Percentiles rank a stretch among this genome's conserved stretches.
Conservation (phyloP, 2,888 invertebrate genomes). For the Zygogramma bicolorata region DNA sequence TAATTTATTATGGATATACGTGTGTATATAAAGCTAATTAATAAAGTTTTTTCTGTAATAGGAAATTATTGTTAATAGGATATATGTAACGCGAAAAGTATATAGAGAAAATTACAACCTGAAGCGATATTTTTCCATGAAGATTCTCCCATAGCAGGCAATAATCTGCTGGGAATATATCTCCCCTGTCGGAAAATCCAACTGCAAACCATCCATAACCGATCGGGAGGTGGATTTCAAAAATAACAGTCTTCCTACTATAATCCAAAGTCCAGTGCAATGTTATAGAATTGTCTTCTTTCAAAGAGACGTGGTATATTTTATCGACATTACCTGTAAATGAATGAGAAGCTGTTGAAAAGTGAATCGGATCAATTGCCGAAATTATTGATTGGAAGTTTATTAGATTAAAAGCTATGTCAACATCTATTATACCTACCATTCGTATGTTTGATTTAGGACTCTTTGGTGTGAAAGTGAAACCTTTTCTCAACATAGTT, state of each 20-base stretch:
- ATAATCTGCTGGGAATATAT: conserved; percentile 80
- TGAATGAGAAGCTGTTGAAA: too few relatives aligned
- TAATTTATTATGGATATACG: too few relatives aligned
- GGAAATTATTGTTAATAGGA: too few relatives aligned
- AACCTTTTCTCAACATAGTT: too few relatives aligned
- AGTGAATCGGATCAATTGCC: neutral
- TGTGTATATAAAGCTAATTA: too few relatives aligned
- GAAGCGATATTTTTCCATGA: conserved; percentile 71
- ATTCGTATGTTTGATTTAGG: too few relatives aligned
- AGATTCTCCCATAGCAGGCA: conserved; percentile 85
- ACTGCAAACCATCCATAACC: conserved; percentile 81
- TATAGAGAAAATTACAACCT: too few relatives aligned
- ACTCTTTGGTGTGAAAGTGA: too few relatives aligned
- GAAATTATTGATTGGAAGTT: neutral
- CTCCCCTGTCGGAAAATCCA: conserved; percentile 88
- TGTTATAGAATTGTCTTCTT: conserved; percentile 62
- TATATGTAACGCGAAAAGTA: too few relatives aligned
- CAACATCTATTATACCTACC: too few relatives aligned
- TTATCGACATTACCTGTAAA: conserved; percentile 12
- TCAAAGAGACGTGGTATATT: conserved; percentile 64
- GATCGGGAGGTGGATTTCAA: conserved; percentile 69
- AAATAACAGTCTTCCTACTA: conserved; percentile 61
- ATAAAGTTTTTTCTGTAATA: too few relatives aligned
- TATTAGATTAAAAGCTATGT: too few relatives aligned
- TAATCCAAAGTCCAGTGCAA: conserved; percentile 69